Evolutionary conservation across 2,888 invertebrate species (phyloP).

Genomic region (Eubasilissa splendida): DNA sequence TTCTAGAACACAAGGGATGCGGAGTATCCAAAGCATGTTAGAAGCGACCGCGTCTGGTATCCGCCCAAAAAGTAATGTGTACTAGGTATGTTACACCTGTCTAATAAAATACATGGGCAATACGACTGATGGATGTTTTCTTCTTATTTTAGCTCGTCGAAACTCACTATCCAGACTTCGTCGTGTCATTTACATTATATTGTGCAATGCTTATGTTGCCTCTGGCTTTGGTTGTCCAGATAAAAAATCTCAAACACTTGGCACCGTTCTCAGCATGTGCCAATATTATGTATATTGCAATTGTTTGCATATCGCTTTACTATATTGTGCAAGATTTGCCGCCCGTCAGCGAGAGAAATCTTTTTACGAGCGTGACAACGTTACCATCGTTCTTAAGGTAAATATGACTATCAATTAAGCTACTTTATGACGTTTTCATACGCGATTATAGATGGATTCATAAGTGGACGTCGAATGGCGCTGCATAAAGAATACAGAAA

Average conservation of each 20-base stretch:
- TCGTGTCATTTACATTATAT: slow-evolving; percentile 60
- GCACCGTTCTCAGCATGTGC: slow-evolving; percentile 93
- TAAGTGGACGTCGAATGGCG: no score
- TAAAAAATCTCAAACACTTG: slow-evolving; percentile 85
- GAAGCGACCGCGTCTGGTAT: no score
- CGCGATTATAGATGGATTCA: no score
- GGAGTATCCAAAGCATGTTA: no score
- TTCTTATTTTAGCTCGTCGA: slow-evolving; percentile 67
- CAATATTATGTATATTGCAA: slow-evolving; percentile 84
- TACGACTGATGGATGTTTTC: not conserved
- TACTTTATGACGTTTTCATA: slow-evolving; percentile 11
- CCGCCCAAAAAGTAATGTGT: no score
- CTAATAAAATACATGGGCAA: no score
- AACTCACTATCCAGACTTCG: slow-evolving; percentile 59
- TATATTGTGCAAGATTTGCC: slow-evolving; percentile 79
- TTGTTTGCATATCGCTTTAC: slow-evolving; percentile 86
- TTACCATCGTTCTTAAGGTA: slow-evolving; percentile 90
- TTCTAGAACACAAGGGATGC: no score
- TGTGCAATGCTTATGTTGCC: slow-evolving; percentile 68
- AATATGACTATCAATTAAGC: slow-evolving; percentile 59
- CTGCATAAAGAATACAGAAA: no score
- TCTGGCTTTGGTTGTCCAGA: slow-evolving; percentile 69
- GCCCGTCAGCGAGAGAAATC: slow-evolving; percentile 68
- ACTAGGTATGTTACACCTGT: no score
- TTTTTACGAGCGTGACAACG: slow-evolving; percentile 72